Base-by-base conservation (phyloP, 2,888 invertebrate genomes). In the Philonicus albiceps region DNA sequence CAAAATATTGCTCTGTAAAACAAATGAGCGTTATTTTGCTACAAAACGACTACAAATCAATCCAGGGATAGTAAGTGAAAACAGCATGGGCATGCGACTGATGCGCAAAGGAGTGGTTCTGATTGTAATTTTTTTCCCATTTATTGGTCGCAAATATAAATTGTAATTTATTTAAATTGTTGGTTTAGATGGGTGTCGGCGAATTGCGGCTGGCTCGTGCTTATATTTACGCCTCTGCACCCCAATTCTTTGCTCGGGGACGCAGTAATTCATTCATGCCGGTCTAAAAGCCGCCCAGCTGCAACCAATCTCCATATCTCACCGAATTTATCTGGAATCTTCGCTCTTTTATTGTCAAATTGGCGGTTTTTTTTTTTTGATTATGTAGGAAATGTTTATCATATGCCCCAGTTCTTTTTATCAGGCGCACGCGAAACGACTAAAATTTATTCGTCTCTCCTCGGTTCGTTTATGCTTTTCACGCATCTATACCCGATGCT, bases 81-180 rank as follows among this genome's bases (percentile, higher is more conserved):
- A 78, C 49, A 19, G 22, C 64, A 64, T 19, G 7, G 78, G 8
- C 53, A 43, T 78, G 49, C 49, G 49, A 78, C 49, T 40, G 2
- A 27, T 19, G 13, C 19, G 22, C 8, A 55, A n/a, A 27, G 64
- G 64, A 64, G 64, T 22, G 16, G 30, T 49, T 78, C 16, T 49
- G 22, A 7, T 43, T 37, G 30, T 49, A 11, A 22, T 78, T 53
- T 43, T 78, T 27, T 76, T 22, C 5, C 8, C 16, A 16, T 78
- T 78, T 78, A 78, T 78, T 78, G 78, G 7, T 22, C 64, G 2
- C 64, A 64, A 22, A 22, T 49, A 5, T 76, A 76, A 40, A 30
- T 78, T 64, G 64, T 78, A 78, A 78, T 78, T 78, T 53, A 78
- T 78, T 78, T 78, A 78, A 78, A 78, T 78, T 43, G 49, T 78